phyloP scores from a whole-genome alignment of 2,797 vertebrate species.

The Cryptoblepharus egeriae region DNA sequence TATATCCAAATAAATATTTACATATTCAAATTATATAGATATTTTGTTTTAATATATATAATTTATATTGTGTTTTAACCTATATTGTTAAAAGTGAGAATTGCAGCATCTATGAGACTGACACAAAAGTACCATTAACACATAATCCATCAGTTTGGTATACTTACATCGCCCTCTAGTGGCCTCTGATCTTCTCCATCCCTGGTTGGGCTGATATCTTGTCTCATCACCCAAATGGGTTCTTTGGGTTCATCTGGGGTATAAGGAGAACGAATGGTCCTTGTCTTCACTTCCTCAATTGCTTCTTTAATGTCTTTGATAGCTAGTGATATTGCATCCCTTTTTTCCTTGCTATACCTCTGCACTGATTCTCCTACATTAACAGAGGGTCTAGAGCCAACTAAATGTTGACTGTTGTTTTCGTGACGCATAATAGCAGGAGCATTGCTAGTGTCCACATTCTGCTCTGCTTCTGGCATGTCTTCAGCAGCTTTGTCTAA shows the following conservation, averaged over 20 bases:
- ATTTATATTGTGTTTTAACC: neutral
- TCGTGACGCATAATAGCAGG: slow-evolving; percentile 65
- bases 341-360: slow-evolving; percentile 88
- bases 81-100: slow-evolving; percentile 21
- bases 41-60: too few species aligned
- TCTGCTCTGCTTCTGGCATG: slow-evolving; percentile 83
- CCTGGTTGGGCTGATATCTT: slow-evolving; percentile 91
- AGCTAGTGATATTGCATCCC: slow-evolving; percentile 93
- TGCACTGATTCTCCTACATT: slow-evolving; percentile 68
- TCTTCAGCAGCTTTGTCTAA: slow-evolving; percentile 81
- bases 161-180: slow-evolving; percentile 90
- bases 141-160: neutral
- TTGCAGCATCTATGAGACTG: slow-evolving; percentile 19
- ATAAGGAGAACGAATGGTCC: slow-evolving; percentile 95
- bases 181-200: slow-evolving; percentile 88
- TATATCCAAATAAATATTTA: too few species aligned
- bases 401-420: slow-evolving; percentile 62
- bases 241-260: slow-evolving; percentile 97
- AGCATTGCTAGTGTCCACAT: slow-evolving; percentile 67
- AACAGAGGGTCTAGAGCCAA: slow-evolving; percentile 57
- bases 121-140: slow-evolving; percentile 9
- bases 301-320: slow-evolving; percentile 98
- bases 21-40: too few species aligned
- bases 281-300: slow-evolving; percentile 97
- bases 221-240: slow-evolving; percentile 97